These are phyloP conservation scores for Euproctis similis DNA, from an alignment of 2,888 invertebrate species.

Conservation along the genomic window DNA sequence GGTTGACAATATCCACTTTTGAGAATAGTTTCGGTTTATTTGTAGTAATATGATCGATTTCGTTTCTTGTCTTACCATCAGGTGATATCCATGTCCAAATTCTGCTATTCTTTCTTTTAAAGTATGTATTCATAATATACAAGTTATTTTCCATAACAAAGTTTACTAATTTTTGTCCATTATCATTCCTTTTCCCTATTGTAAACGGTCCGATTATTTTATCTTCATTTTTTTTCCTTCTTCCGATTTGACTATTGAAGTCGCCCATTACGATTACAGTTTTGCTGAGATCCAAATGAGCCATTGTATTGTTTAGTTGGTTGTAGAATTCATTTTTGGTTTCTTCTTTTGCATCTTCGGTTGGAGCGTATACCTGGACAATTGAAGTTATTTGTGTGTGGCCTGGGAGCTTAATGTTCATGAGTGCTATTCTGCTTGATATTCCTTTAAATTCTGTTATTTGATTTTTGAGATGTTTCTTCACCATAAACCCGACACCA, in stretches of 20 bases:
- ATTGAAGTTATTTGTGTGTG: not conserved
- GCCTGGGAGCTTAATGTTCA: not conserved
- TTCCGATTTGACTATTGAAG: not conserved
- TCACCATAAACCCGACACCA: not conserved
- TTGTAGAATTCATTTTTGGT: slow-evolving; percentile 5
- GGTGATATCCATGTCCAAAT: slow-evolving; percentile 1
- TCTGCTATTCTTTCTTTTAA: not conserved
- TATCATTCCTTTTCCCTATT: slow-evolving; percentile 1
- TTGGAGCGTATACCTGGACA: slow-evolving; percentile 1
- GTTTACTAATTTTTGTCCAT: slow-evolving; percentile 1
- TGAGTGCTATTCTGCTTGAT: slow-evolving; percentile 8
- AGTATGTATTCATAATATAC: slow-evolving; percentile 2
- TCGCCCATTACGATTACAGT: slow-evolving; percentile 2
- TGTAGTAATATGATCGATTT: slow-evolving; percentile 1
- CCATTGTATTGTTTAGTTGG: not conserved
- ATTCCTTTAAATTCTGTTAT: not conserved
- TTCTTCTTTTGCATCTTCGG: slow-evolving; percentile 1
- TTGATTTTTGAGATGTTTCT: slow-evolving; percentile 1
- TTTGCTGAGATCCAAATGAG: slow-evolving; percentile 1
- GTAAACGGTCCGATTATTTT: slow-evolving; percentile 1
- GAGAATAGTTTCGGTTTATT: not conserved
- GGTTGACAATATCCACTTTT: not conserved
- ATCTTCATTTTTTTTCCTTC: slow-evolving; percentile 1
- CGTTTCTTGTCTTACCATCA: not conserved
- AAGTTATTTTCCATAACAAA: not conserved